These are phyloP conservation scores for Alethe castanea DNA, from an alignment of 2,113 vertebrate genomes.

Conservation along the genomic window DNA sequence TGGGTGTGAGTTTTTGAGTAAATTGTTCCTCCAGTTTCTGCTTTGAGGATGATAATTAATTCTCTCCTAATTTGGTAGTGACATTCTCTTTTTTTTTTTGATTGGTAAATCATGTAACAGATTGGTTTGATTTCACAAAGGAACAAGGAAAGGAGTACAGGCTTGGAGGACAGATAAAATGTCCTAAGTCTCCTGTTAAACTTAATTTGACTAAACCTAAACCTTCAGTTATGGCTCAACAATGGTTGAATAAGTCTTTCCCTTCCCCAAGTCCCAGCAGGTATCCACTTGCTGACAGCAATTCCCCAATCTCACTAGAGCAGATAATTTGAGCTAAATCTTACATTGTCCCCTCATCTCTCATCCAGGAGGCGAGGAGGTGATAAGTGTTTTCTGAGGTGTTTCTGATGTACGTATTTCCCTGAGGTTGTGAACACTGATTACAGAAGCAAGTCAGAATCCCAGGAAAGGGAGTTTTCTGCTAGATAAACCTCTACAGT, in stretches of 20 bases:
- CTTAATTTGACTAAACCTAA: neutral
- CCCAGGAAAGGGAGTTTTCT: neutral
- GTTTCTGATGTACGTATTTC: neutral
- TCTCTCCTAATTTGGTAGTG: neutral
- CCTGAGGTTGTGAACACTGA: neutral
- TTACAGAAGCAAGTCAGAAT: neutral
- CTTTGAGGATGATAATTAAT: neutral
- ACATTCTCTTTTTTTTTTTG: neutral
- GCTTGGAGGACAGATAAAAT: neutral
- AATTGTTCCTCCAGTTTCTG: neutral
- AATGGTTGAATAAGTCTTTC: neutral
- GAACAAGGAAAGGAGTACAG: neutral
- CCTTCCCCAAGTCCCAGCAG: neutral
- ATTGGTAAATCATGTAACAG: neutral
- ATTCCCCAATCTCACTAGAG: neutral
- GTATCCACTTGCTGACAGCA: neutral
- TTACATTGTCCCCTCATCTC: neutral
- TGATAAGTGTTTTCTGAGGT: neutral
- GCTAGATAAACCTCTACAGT: neutral
- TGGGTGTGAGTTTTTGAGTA: neutral
- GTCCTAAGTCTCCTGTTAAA: neutral
- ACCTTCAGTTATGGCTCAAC: neutral
- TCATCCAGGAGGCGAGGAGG: rapidly evolving
- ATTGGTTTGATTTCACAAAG: neutral
- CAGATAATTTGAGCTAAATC: neutral